These are phyloP conservation scores for Scaptomyza hsui DNA, from an alignment of 1,140 invertebrate species.

Conservation along the genomic window DNA sequence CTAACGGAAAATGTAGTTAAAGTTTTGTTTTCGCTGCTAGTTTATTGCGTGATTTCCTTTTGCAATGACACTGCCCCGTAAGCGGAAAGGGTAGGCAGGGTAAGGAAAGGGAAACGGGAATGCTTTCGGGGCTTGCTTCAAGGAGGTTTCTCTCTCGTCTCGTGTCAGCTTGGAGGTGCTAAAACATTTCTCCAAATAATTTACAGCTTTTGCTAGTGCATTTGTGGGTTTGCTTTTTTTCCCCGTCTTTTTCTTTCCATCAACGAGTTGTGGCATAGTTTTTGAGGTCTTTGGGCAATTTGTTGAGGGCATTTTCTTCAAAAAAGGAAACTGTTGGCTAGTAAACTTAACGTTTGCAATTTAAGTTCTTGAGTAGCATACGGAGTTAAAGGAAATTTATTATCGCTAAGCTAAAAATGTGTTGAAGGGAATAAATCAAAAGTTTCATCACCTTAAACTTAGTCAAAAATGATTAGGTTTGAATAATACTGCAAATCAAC, in stretches of 20 bases:
- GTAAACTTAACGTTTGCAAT: too few species aligned
- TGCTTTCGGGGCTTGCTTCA: slow-evolving; percentile 15
- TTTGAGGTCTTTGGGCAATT: too few species aligned
- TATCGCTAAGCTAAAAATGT: too few species aligned
- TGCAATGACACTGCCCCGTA: slow-evolving; percentile 53
- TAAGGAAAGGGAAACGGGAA: slow-evolving; percentile 9
- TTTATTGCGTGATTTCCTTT: slow-evolving; percentile 82
- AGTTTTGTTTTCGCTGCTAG: slow-evolving; percentile 79
- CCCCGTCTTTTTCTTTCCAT: slow-evolving; percentile 19
- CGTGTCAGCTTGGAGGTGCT: slow-evolving; percentile 39
- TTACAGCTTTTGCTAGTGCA: slow-evolving; percentile 63
- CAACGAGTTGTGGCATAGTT: background rate
- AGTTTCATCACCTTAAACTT: too few species aligned
- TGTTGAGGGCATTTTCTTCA: too few species aligned
- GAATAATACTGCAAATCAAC: too few species aligned
- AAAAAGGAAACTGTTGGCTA: too few species aligned
- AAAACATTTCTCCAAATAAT: slow-evolving; percentile 71
- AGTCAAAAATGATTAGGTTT: too few species aligned
- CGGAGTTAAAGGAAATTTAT: too few species aligned
- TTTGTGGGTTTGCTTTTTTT: slow-evolving; percentile 56
- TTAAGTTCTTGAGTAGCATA: too few species aligned
- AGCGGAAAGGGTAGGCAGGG: slow-evolving; percentile 1
- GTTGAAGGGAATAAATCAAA: too few species aligned
- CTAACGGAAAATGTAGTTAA: slow-evolving; percentile 82
- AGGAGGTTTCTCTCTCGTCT: background rate